Evolutionary conservation across 2,113 vertebrate species (phyloP).

Genomic region (Carassius carassius): DNA sequence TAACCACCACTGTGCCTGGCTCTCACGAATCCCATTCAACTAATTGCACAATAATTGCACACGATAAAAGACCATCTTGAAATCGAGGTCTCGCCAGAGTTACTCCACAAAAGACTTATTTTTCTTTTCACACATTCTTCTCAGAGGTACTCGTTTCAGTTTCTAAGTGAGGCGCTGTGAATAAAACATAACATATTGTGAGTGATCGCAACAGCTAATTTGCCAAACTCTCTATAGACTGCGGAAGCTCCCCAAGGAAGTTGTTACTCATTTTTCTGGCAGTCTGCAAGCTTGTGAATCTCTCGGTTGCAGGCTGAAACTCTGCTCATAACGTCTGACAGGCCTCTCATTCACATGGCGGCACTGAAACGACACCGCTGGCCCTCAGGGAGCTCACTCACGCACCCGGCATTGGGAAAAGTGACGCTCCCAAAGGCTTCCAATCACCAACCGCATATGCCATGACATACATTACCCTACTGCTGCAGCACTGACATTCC

Average conservation of each 20-base stretch:
- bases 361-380: constrained; percentile 1
- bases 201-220: constrained; percentile 42
- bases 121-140: constrained; percentile 28
- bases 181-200: constrained; percentile 37
- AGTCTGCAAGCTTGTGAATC: constrained; percentile 21
- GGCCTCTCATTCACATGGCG: constrained; percentile 23
- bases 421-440: constrained; percentile 28
- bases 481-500: not conserved
- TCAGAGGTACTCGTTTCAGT: constrained; percentile 15
- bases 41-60: constrained; percentile 42
- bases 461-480: constrained; percentile 18
- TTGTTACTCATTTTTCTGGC: constrained; percentile 39
- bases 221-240: constrained; percentile 29
- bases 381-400: constrained; percentile 13
- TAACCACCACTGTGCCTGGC: not conserved
- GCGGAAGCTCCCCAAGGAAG: constrained; percentile 30
- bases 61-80: constrained; percentile 45
- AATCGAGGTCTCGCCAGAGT: constrained; percentile 30
- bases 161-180: not conserved
- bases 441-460: not conserved
- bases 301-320: constrained; percentile 6
- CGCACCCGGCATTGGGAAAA: not conserved
- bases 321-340: constrained; percentile 16
- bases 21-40: constrained; percentile 39
- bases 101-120: constrained; percentile 26